Evolutionary conservation across 53 echinoderm and acorn worm species (phyloP).

Genomic region (Glandiceps talaboti): DNA sequence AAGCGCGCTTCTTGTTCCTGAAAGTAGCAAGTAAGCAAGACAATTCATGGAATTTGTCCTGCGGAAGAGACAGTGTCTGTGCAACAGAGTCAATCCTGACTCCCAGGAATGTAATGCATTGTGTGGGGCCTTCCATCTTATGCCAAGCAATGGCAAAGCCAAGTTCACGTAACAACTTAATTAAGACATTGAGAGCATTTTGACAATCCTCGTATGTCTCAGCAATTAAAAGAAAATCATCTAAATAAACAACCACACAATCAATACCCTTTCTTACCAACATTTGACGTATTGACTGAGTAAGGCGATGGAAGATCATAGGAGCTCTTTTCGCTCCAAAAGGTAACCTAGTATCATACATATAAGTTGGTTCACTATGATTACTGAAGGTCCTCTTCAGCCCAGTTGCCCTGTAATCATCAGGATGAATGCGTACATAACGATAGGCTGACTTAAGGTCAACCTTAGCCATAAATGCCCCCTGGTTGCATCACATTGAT

Average conservation of each 20-base stretch:
- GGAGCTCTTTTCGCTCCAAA: slow-evolving; percentile 3
- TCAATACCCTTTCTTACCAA: too few relatives aligned
- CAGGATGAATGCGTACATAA: slow-evolving; percentile 1
- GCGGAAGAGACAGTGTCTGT: not conserved
- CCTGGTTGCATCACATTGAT: not conserved
- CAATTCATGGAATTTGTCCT: not conserved
- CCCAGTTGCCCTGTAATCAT: slow-evolving; percentile 7
- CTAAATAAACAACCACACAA: too few relatives aligned
- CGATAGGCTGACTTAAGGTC: slow-evolving; percentile 3
- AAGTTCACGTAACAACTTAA: not conserved
- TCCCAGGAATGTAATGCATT: not conserved
- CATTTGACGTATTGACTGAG: too few relatives aligned
- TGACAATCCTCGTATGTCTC: too few relatives aligned
- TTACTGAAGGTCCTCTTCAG: not conserved
- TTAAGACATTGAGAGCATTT: too few relatives aligned
- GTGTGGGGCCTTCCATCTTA: slow-evolving; percentile 9
- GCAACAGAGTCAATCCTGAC: not conserved
- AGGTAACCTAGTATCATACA: slow-evolving; percentile 3
- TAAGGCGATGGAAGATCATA: slow-evolving; percentile 6
- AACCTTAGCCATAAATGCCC: slow-evolving; percentile 1
- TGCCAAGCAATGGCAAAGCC: slow-evolving; percentile 1
- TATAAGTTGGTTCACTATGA: not conserved
- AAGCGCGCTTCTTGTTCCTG: not conserved
- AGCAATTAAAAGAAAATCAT: too few relatives aligned
- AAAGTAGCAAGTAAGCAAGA: not conserved